These are phyloP conservation scores for Meloe dianella DNA, from an alignment of 2,888 invertebrate species.

Conservation along the genomic window DNA sequence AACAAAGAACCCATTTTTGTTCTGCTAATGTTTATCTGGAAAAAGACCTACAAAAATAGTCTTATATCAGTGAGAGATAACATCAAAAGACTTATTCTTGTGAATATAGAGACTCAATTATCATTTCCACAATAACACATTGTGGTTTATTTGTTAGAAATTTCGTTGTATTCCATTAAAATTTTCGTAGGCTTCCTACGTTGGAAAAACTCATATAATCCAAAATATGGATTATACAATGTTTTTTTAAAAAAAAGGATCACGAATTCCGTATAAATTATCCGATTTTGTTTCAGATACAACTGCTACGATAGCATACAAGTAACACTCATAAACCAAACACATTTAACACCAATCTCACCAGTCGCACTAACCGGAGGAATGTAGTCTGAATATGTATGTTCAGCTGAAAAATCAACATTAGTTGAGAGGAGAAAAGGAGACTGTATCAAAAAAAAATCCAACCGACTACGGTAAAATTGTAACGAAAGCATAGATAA, in stretches of 20 bases:
- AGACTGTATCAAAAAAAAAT: not conserved
- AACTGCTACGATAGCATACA: not conserved
- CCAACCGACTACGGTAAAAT: not conserved
- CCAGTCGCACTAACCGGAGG: not conserved
- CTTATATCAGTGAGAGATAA: too few relatives aligned
- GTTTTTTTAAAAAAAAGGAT: not conserved
- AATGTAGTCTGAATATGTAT: not conserved
- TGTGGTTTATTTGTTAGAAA: too few relatives aligned
- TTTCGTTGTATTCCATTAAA: too few relatives aligned
- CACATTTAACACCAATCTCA: not conserved
- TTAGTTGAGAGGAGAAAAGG: not conserved
- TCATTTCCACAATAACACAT: too few relatives aligned
- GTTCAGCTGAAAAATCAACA: not conserved
- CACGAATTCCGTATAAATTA: not conserved
- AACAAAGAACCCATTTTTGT: too few relatives aligned
- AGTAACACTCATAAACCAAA: not conserved
- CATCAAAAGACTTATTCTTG: too few relatives aligned
- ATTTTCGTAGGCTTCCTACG: too few relatives aligned
- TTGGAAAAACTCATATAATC: not conserved
- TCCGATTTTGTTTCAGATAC: not conserved
- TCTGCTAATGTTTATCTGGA: too few relatives aligned
- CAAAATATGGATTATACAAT: not conserved
- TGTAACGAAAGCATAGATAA: not conserved
- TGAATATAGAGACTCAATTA: too few relatives aligned
- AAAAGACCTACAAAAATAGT: too few relatives aligned